phyloP scores from a whole-genome alignment of 2,888 invertebrate genomes.

The Hypselothyrea guttata region DNA sequence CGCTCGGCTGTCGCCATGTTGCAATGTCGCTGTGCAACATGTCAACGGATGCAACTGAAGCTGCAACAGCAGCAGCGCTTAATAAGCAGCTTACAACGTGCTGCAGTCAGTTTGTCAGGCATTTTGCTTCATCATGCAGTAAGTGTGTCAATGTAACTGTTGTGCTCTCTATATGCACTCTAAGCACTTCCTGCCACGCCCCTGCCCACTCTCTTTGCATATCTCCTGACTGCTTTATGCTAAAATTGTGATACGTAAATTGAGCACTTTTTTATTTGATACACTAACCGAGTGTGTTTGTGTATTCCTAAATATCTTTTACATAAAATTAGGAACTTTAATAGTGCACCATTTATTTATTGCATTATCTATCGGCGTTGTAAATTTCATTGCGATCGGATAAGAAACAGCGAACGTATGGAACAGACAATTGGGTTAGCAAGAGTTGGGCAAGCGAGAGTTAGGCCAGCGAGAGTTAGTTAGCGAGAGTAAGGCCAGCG shows the following conservation, averaged over 20 bases:
- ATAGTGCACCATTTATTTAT: too few relatives aligned
- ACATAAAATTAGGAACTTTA: too few relatives aligned
- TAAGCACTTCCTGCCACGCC: not conserved
- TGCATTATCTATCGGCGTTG: too few relatives aligned
- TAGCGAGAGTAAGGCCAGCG: too few relatives aligned
- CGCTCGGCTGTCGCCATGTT: slow-evolving; percentile 4
- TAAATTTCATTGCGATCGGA: too few relatives aligned
- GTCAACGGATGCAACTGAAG: slow-evolving; percentile 34
- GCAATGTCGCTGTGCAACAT: slow-evolving; percentile 31
- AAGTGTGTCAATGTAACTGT: slow-evolving; percentile 73
- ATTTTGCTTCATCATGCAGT: slow-evolving; percentile 78
- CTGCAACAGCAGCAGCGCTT: slow-evolving; percentile 42
- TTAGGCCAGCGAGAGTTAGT: too few relatives aligned
- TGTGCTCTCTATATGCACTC: slow-evolving; percentile 24
- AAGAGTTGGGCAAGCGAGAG: too few relatives aligned
- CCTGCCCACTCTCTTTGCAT: slow-evolving; percentile 3
- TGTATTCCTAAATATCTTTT: not conserved
- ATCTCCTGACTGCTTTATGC: slow-evolving; percentile 48
- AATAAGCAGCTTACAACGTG: slow-evolving; percentile 73
- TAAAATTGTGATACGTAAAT: slow-evolving; percentile 75
- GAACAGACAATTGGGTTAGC: too few relatives aligned
- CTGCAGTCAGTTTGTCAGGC: slow-evolving; percentile 76
- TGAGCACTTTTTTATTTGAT: slow-evolving; percentile 57
- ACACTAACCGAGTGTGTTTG: slow-evolving; percentile 8
- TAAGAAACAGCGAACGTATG: too few relatives aligned